Evolutionary conservation across 1,140 invertebrate species (phyloP).

Genomic region (Thaumatotibia leucotreta): DNA sequence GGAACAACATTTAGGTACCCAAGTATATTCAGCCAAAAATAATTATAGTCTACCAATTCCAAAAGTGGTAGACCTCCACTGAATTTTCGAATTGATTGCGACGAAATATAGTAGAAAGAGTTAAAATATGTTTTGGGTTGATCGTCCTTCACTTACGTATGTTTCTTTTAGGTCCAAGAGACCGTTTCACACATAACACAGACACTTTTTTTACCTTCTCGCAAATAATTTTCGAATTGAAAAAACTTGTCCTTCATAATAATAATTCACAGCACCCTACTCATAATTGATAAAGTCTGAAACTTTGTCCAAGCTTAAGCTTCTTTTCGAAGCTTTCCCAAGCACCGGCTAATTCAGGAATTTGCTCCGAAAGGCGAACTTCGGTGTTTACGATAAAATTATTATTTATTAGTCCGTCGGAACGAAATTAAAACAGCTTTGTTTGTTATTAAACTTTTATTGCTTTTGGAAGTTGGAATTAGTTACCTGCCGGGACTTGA

Average conservation of each 20-base stretch:
- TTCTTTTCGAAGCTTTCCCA: neutral
- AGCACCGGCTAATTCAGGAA: constrained; percentile 20
- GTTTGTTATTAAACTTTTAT: constrained; percentile 14
- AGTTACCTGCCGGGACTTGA: neutral
- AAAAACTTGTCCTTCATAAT: neutral
- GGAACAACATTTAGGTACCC: too few species aligned
- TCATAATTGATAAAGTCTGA: constrained; percentile 27
- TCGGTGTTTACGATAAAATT: constrained; percentile 31
- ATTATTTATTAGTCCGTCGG: constrained; percentile 30
- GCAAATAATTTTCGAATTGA: too few species aligned
- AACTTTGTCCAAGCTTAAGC: constrained; percentile 19
- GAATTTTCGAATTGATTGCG: too few species aligned
- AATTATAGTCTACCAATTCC: too few species aligned
- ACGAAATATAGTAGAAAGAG: too few species aligned
- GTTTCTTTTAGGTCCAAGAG: too few species aligned
- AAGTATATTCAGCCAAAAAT: too few species aligned
- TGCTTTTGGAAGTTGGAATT: constrained; percentile 13
- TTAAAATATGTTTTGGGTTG: too few species aligned
- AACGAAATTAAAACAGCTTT: constrained; percentile 14
- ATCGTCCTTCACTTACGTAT: too few species aligned
- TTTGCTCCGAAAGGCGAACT: constrained; percentile 20
- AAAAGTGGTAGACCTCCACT: too few species aligned
- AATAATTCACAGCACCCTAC: constrained; percentile 18
- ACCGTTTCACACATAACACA: too few species aligned
- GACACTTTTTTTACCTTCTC: too few species aligned